Base-by-base conservation (phyloP, 1,140 invertebrate genomes). In the Camponotus vicinus region DNA sequence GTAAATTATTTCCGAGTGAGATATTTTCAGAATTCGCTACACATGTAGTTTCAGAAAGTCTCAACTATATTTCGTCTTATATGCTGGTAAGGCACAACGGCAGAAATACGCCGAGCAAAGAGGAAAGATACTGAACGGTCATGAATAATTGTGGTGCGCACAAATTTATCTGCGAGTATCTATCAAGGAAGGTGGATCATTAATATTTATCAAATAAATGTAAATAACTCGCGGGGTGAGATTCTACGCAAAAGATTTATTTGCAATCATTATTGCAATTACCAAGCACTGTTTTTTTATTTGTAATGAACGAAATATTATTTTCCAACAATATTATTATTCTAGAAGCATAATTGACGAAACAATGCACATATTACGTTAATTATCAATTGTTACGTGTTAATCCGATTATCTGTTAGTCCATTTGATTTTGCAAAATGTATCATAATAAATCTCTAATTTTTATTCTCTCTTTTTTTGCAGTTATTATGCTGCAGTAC, bases 191-290 rank as follows among this genome's bases (percentile, higher is more conserved):
- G 77, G 3, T 21, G 5, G 5, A 40, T n/a, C 77, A 27, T 79
- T 52, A 55, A 67, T 71, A 71, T 79, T 79, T 40, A 69, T 79
- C 21, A 55, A 15, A 40, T 69, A 69, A 67, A 79, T 69, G 63
- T 37, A 55, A 69, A 69, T 69, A 69, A 69, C 64, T 67, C 21
- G 34, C n/a, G 34, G 21, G 32, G 67, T 37, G 13, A 13, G 34
- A 79, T 55, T 55, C 34, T 37, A 40, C 66, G 40, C n/a, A 7
- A 42, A 37, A 67, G 45, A 52, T 27, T 67, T 52, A 77, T 79
- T 40, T 79, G 1, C 27, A 3, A 32, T n/a, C 15, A 49, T 15
- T 79, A 80, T 80, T 15, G 49, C 32, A 37, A 63, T 67, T 66
- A 67, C 0, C 18, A 66, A 21, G 34, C 27, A 37, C 11, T 15